Conservation (phyloP, 2,888 invertebrate species). For the Ramazzottius varieornatus region DNA sequence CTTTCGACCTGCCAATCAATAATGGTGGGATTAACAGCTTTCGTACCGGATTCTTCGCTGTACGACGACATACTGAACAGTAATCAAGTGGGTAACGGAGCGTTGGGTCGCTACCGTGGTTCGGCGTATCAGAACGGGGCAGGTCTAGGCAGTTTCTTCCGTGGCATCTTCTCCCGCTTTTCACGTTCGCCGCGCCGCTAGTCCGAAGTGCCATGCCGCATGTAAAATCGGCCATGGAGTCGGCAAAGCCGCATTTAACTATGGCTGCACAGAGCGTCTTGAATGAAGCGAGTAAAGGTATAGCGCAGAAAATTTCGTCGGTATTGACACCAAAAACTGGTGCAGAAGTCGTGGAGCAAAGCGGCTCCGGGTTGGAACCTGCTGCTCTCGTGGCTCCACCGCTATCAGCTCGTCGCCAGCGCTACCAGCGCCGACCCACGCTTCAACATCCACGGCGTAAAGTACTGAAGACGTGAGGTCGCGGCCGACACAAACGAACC, state of each 20-base stretch:
- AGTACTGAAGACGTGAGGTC: neutral
- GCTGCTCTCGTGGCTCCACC: no score
- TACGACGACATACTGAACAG: neutral
- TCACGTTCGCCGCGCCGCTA: neutral
- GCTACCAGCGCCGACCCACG: no score
- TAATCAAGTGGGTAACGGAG: neutral
- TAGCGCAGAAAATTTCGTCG: neutral
- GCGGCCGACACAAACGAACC: neutral
- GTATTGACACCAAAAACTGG: neutral
- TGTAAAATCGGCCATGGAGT: neutral
- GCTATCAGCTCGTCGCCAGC: no score
- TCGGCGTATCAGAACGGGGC: neutral
- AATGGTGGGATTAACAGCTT: neutral
- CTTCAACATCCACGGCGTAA: no score
- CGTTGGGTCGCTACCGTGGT: neutral
- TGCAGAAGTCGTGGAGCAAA: neutral
- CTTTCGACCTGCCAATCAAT: neutral
- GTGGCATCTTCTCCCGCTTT: neutral
- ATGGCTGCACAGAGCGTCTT: neutral
- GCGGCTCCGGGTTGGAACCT: no score
- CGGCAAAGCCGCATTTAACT: neutral
- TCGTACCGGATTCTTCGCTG: neutral
- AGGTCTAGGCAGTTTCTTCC: neutral
- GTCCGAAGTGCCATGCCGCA: no score
- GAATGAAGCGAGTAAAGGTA: neutral